phyloP scores from a whole-genome alignment of 2,797 vertebrate genomes.

The Microcaecilia unicolor region DNA sequence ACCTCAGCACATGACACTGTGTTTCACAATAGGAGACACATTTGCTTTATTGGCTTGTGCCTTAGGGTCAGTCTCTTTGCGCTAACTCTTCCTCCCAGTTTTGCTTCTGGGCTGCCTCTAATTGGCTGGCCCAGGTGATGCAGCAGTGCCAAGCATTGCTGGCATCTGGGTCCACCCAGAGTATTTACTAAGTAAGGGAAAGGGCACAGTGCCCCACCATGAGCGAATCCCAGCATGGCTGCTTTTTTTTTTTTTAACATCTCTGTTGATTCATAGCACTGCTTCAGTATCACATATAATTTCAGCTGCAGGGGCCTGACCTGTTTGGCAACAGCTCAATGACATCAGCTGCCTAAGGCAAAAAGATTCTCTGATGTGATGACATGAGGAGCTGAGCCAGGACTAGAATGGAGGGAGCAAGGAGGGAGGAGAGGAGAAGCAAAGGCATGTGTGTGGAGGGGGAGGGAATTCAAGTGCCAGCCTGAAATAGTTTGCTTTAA shows the following conservation, averaged over 20 bases:
- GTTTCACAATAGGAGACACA: no score
- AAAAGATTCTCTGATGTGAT: conserved; percentile 10
- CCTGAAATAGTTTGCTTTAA: background rate
- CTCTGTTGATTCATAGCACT: background rate
- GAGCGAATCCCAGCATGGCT: background rate
- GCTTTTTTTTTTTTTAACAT: background rate
- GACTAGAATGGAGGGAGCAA: background rate
- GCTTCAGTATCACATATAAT: background rate
- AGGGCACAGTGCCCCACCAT: background rate
- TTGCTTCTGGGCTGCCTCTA: no score
- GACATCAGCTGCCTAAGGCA: conserved; percentile 18
- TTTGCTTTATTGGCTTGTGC: no score
- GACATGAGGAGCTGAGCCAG: background rate
- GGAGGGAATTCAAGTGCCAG: background rate
- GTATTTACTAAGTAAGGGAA: no score
- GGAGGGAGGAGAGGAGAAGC: background rate
- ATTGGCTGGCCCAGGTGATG: no score
- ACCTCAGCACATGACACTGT: no score
- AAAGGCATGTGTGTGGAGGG: background rate
- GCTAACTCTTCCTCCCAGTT: no score
- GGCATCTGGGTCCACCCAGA: no score
- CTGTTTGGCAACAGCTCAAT: conserved; percentile 15
- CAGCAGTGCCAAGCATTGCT: no score
- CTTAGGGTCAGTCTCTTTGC: no score
- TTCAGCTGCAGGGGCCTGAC: conserved; percentile 18